Evolutionary conservation across 2,797 vertebrate species (phyloP).

Genomic region (Hemibagrus guttatus): DNA sequence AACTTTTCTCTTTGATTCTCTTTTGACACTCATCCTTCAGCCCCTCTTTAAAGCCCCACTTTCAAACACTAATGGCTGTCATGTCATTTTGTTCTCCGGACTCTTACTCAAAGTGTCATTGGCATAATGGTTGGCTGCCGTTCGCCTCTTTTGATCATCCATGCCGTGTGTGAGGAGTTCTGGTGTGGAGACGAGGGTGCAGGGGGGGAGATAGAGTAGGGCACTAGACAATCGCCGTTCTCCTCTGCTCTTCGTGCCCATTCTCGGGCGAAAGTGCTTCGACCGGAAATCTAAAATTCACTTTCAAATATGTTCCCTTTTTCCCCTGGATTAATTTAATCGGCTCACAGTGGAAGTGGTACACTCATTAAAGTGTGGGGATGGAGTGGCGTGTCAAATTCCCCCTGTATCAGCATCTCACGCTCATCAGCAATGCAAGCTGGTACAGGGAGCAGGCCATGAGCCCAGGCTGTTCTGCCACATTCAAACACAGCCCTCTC

Average conservation of each 20-base stretch:
- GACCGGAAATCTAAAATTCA: slow-evolving; percentile 85
- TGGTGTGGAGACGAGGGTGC: slow-evolving; percentile 71
- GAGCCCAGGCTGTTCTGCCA: slow-evolving; percentile 34
- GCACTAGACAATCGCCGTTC: slow-evolving; percentile 55
- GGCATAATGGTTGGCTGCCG: slow-evolving; percentile 84
- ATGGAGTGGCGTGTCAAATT: slow-evolving; percentile 60
- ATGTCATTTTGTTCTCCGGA: slow-evolving; percentile 82
- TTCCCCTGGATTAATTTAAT: slow-evolving; percentile 70
- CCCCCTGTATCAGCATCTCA: slow-evolving; percentile 80
- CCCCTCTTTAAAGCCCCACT: slow-evolving; percentile 83
- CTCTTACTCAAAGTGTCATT: slow-evolving; percentile 88
- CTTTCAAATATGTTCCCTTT: slow-evolving; percentile 80
- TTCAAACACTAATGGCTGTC: slow-evolving; percentile 87
- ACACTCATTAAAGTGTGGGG: slow-evolving; percentile 76
- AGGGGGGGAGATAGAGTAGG: slow-evolving; percentile 43
- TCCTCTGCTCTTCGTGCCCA: slow-evolving; percentile 61
- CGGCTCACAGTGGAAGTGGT: slow-evolving; percentile 68
- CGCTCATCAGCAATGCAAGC: slow-evolving; percentile 65
- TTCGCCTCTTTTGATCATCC: slow-evolving; percentile 85
- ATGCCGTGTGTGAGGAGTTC: slow-evolving; percentile 74
- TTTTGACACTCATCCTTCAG: slow-evolving; percentile 85
- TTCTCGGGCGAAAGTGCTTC: slow-evolving; percentile 73
- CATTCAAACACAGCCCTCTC: slow-evolving; percentile 39
- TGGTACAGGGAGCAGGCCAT: slow-evolving; percentile 52
- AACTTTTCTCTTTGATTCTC: slow-evolving; percentile 81